Evolutionary conservation across 2,113 vertebrate genomes (phyloP).

Genomic region (Arenaria interpres): DNA sequence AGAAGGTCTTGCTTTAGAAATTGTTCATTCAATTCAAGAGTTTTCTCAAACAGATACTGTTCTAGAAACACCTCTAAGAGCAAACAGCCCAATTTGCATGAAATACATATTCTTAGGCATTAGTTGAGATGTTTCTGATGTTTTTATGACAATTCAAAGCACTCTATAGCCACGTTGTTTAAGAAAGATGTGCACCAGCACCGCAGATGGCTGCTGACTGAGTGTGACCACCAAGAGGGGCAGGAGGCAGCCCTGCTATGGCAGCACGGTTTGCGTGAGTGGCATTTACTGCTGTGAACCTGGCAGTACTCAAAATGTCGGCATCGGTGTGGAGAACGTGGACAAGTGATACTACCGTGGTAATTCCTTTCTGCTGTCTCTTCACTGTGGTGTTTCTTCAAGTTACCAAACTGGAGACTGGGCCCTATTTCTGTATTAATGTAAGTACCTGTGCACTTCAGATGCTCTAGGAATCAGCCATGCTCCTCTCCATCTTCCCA

Average conservation of each 20-base stretch:
- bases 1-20: not conserved
- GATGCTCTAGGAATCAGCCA: not conserved
- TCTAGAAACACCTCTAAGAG: not conserved
- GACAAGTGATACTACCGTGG: not conserved
- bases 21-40: not conserved
- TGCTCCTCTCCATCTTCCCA: not conserved
- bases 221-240: fast-evolving
- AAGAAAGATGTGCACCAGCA: not conserved
- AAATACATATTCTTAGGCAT: not conserved
- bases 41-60: not conserved
- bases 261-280: fast-evolving
- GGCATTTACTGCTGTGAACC: not conserved
- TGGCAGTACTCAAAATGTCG: not conserved
- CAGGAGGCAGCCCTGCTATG: not conserved
- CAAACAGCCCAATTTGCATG: not conserved
- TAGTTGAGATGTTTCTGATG: not conserved
- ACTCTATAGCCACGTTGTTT: not conserved
- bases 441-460: fast-evolving
- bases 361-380: not conserved
- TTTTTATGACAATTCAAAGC: not conserved
- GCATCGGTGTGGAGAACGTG: not conserved
- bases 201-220: fast-evolving
- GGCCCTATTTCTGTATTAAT: not conserved
- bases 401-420: not conserved
- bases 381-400: not conserved